These are phyloP conservation scores for Scelioninae gen. 1 DNA, from an alignment of 2,888 invertebrate genomes.

Conservation along the genomic window DNA sequence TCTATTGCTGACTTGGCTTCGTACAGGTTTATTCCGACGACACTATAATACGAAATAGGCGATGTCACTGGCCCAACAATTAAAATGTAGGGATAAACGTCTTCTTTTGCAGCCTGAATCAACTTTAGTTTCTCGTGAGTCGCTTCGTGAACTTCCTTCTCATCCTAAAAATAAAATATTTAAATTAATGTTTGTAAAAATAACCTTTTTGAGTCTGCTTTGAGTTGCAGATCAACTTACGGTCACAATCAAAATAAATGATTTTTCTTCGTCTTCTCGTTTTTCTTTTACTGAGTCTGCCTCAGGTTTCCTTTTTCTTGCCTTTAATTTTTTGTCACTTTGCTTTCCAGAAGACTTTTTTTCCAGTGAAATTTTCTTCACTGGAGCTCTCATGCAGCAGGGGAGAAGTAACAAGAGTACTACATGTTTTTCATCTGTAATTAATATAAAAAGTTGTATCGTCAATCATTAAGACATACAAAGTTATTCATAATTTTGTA, in stretches of 20 bases:
- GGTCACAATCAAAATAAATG: background rate
- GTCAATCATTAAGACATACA: too few species aligned
- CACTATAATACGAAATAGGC: conserved; percentile 10
- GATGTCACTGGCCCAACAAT: conserved; percentile 23
- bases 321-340: background rate
- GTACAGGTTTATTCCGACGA: conserved; percentile 9
- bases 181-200: background rate
- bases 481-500: background rate
- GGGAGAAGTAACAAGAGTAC: background rate
- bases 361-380: background rate
- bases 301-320: background rate
- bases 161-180: background rate
- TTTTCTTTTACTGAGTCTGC: background rate
- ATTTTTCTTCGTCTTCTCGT: background rate
- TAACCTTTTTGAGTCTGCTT: background rate
- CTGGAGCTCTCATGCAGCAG: conserved; percentile 5
- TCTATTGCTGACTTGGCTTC: background rate
- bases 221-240: background rate
- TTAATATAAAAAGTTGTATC: background rate
- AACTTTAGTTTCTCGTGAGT: background rate
- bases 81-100: conserved; percentile 20
- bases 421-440: conserved; percentile 11
- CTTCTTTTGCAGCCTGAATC: background rate
- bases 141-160: background rate
- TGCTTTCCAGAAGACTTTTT: background rate